Evolutionary conservation across 2,888 invertebrate species (phyloP), one percentile per base, ranked within the genome.

Genomic region (Aethes cnicana): DNA sequence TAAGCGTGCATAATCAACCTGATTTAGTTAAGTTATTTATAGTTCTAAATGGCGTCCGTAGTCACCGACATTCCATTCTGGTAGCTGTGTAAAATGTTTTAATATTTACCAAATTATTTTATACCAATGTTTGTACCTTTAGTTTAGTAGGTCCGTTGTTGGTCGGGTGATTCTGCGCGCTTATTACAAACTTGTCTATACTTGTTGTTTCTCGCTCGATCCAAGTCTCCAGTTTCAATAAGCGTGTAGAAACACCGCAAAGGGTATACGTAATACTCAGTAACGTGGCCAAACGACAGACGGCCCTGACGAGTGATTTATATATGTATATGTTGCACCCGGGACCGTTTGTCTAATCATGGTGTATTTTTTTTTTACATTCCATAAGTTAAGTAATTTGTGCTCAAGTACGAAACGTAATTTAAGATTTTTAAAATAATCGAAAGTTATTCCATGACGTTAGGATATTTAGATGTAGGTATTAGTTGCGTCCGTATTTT

Each of bases 111-210:
- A 87, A 88, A 86, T 86, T 86, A 71, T 81, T 80, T 78, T 75
- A 87, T 87, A 87, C 87, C 88, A 88, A 87, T 88, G 87, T 80
- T 82, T 77, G 82, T 81, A 81, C 72, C 66, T 72, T 75, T 79
- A 77, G 69, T 75, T 73, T 14, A 25, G 39, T 23, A 69, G 67
- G 64, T 65, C n/a, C n/a, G n/a, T 52, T 59, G 52, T 43, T 28
- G n/a, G 23, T 9, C 16, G 32, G 9, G 9, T 14, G 23, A 14
- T 16, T 32, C 32, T n/a, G 17, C 7, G 3, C 12, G 7, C 8
- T 3, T 2, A 1, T 14, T 16, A 8, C 30, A 7, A 12, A 8
- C 16, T 32, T 2, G 11, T 11, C 9, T 9, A 3, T 26, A 9
- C 3, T 26, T n/a, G n/a, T n/a, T n/a, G n/a, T n/a, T n/a, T n/a